Evolutionary conservation across 2,888 invertebrate species (phyloP).

Genomic region (Hydrotaea diabolus): DNA sequence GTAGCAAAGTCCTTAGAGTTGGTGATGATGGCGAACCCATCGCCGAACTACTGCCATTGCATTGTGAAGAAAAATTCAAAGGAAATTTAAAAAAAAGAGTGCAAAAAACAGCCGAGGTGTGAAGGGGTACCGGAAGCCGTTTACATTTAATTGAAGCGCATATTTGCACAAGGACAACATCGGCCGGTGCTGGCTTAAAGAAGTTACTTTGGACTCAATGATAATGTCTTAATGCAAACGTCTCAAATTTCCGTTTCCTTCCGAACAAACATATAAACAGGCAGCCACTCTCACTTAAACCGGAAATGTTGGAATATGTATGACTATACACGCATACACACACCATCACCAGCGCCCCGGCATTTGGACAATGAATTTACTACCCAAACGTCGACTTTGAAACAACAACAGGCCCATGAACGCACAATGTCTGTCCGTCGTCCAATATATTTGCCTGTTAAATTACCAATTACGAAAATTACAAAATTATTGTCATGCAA

Average conservation of each 20-base stretch:
- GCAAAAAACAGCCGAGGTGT: not conserved
- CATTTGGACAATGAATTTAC: not conserved
- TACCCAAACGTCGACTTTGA: not conserved
- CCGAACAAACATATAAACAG: conserved; percentile 5
- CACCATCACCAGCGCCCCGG: not conserved
- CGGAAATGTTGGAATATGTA: not conserved
- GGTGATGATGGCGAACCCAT: not conserved
- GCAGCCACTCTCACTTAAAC: not conserved
- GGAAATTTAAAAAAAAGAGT: not conserved
- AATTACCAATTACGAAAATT: conserved; percentile 57
- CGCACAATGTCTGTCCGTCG: too few relatives aligned
- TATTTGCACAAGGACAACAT: not conserved
- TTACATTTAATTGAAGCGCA: not conserved
- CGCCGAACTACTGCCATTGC: not conserved
- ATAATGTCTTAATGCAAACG: conserved; percentile 28
- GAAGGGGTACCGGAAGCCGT: not conserved
- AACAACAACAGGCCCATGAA: not conserved
- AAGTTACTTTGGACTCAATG: not conserved
- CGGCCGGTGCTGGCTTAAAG: not conserved
- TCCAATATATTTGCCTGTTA: conserved; percentile 11
- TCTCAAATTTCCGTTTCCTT: conserved; percentile 56
- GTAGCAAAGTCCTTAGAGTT: not conserved
- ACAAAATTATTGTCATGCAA: conserved; percentile 11
- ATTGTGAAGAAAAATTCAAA: not conserved
- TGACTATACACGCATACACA: not conserved